Evolutionary conservation across 1,140 invertebrate species (phyloP).

Genomic region (Pseudomyrmex cubaensis): DNA sequence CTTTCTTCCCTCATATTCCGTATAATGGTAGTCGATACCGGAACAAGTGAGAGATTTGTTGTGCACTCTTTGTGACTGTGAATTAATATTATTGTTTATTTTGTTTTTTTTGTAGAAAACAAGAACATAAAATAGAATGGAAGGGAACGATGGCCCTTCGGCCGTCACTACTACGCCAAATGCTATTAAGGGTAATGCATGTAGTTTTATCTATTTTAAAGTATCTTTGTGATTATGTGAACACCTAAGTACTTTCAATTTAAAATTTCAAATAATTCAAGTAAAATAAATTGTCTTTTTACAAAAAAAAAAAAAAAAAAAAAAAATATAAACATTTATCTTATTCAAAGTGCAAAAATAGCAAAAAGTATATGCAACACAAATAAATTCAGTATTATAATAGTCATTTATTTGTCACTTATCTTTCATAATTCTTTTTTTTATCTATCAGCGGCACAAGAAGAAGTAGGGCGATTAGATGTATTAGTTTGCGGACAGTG

Average conservation of each 20-base stretch:
- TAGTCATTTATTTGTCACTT: background rate
- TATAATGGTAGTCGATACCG: too few relatives aligned
- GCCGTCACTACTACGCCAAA: slow-evolving; percentile 89
- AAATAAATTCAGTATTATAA: background rate
- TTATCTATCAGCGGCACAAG: slow-evolving; percentile 87
- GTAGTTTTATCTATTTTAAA: too few relatives aligned
- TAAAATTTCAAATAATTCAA: too few relatives aligned
- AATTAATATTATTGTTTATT: background rate
- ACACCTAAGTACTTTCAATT: too few relatives aligned
- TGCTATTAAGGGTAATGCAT: slow-evolving; percentile 87
- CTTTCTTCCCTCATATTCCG: too few relatives aligned
- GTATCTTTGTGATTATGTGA: background rate
- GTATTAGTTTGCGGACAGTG: slow-evolving; percentile 93
- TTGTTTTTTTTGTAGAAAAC: slow-evolving; percentile 52
- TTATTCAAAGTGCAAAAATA: too few relatives aligned
- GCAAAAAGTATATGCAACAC: too few relatives aligned
- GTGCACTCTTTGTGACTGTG: too few relatives aligned
- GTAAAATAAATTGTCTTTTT: background rate
- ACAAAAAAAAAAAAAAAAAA: background rate
- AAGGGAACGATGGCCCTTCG: slow-evolving; percentile 86
- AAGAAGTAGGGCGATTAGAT: slow-evolving; percentile 90
- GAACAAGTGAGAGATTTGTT: too few relatives aligned
- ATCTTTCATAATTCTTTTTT: background rate
- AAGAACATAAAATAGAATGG: slow-evolving; percentile 74
- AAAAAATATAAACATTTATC: too few relatives aligned